These are phyloP conservation scores for Alca torda DNA, from an alignment of 2,797 vertebrate genomes.

Conservation along the genomic window DNA sequence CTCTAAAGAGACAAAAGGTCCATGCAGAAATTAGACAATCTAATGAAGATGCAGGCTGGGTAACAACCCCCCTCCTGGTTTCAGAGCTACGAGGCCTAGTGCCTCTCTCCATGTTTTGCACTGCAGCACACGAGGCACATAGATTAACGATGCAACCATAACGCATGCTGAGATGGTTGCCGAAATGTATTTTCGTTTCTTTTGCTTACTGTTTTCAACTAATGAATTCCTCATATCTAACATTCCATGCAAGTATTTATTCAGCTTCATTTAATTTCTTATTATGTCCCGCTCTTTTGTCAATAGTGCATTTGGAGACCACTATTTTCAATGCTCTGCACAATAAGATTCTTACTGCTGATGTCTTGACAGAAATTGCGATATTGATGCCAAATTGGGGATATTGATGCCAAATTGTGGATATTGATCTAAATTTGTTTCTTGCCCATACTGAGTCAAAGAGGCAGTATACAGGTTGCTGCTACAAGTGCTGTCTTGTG, in stretches of 20 bases:
- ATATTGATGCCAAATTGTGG: slow-evolving; percentile 51
- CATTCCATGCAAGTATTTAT: slow-evolving; percentile 61
- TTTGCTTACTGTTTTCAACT: slow-evolving; percentile 55
- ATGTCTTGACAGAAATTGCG: slow-evolving; percentile 59
- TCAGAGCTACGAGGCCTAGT: not conserved
- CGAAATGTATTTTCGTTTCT: not conserved
- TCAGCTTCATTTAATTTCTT: slow-evolving; percentile 76
- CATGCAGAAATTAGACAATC: not conserved
- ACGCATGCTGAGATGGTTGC: not conserved
- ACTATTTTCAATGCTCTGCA: slow-evolving; percentile 39
- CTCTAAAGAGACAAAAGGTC: not conserved
- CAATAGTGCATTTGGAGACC: slow-evolving; percentile 65
- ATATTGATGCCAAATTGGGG: slow-evolving; percentile 52
- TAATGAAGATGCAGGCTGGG: not conserved
- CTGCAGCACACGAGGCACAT: not conserved
- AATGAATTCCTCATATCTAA: slow-evolving; percentile 37
- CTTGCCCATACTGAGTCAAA: slow-evolving; percentile 14
- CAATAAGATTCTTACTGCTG: slow-evolving; percentile 36
- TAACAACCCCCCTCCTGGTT: fast-evolving
- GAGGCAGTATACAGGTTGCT: not conserved
- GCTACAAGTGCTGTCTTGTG: not conserved
- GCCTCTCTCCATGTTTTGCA: not conserved
- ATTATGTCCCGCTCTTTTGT: slow-evolving; percentile 57
- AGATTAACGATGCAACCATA: not conserved
- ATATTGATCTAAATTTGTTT: slow-evolving; percentile 70